A percentile compares a stretch with the other conserved stretches of the same genome.
These are phyloP conservation scores for Buphagus erythrorhynchus DNA, from an alignment of 2,797 vertebrate species.

Conservation along the genomic window DNA sequence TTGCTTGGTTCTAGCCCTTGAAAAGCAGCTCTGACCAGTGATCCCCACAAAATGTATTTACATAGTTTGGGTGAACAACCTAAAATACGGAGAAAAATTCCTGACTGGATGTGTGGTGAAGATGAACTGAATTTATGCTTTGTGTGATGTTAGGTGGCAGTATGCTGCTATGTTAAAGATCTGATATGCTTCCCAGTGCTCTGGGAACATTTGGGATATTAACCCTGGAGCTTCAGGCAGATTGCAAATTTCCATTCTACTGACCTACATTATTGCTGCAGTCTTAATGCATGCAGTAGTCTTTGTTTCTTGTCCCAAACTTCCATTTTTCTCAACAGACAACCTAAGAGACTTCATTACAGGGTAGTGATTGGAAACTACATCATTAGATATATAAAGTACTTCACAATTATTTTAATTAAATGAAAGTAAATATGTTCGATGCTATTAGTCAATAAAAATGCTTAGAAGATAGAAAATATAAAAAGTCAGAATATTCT, in stretches of 20 bases:
- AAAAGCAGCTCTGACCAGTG: neutral
- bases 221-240: neutral
- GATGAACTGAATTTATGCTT: neutral
- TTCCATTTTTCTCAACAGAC: neutral
- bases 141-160: conserved; percentile 56
- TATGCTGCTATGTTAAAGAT: neutral
- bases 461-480: neutral
- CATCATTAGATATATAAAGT: neutral
- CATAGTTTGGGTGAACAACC: neutral
- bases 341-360: neutral
- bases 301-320: neutral
- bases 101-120: neutral
- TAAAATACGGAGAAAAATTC: neutral
- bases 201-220: neutral
- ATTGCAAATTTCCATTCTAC: neutral
- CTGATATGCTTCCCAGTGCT: neutral
- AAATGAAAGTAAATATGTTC: neutral
- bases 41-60: neutral
- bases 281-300: neutral
- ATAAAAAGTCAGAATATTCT: neutral
- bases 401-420: neutral
- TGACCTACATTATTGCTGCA: neutral
- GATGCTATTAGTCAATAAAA: neutral
- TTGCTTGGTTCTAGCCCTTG: neutral
- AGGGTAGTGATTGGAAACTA: neutral